These are phyloP conservation scores for Aspidiotus rigidus DNA, from an alignment of 2,888 invertebrate genomes.

Conservation along the genomic window DNA sequence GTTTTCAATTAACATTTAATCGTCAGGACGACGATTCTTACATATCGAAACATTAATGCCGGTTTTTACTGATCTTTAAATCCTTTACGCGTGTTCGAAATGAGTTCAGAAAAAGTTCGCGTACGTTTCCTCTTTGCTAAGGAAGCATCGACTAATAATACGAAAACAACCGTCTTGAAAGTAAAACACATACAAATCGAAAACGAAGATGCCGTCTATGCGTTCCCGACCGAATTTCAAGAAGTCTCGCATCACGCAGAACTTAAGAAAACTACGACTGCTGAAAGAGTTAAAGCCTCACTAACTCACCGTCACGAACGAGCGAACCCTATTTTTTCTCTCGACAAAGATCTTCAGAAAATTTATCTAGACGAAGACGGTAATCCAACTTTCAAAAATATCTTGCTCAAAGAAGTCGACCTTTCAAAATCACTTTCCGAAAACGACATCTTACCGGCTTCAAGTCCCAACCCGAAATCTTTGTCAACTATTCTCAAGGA, in stretches of 20 bases:
- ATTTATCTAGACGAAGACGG: conserved; percentile 1
- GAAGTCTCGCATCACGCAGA: conserved; percentile 3
- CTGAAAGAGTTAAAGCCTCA: conserved; percentile 3
- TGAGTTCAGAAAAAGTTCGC: not conserved
- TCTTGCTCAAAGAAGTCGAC: not conserved
- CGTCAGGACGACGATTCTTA: too few species aligned
- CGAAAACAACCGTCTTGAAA: conserved; percentile 3
- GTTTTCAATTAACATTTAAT: too few species aligned
- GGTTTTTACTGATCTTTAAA: not conserved
- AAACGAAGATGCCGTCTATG: not conserved
- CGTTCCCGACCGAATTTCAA: not conserved
- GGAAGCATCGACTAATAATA: not conserved
- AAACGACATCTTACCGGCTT: not conserved
- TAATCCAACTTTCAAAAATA: conserved; percentile 12
- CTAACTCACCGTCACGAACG: conserved; percentile 1
- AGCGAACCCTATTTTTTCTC: conserved; percentile 6
- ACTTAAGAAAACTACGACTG: not conserved
- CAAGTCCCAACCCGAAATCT: not conserved
- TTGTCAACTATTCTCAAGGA: conserved; percentile 13
- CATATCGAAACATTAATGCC: conserved; percentile 8
- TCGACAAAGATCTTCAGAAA: conserved; percentile 7
- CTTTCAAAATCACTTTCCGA: not conserved
- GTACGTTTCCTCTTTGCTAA: conserved; percentile 6
- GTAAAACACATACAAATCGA: conserved; percentile 12
- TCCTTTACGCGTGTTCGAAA: not conserved